Evolutionary conservation across 2,797 vertebrate genomes (phyloP).

Genomic region (Neopelma chrysocephalum): DNA sequence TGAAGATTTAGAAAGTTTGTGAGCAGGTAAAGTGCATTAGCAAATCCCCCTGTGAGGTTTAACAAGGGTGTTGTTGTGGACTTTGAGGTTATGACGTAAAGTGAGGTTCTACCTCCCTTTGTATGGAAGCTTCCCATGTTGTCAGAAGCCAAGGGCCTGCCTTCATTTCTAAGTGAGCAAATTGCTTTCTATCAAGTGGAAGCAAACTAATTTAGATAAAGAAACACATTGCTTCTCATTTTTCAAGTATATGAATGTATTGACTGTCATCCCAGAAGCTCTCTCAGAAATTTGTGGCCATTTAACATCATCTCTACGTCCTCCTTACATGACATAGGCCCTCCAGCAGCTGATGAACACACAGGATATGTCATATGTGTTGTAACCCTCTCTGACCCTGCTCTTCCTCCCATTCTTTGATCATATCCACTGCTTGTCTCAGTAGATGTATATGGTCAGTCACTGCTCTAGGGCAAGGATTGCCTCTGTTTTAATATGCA

Average conservation of each 20-base stretch:
- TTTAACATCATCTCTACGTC: not conserved
- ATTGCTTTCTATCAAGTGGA: not conserved
- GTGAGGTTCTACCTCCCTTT: not conserved
- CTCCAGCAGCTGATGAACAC: not conserved
- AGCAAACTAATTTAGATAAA: not conserved
- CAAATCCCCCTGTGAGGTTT: not conserved
- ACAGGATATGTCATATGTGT: not conserved
- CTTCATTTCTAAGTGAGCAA: not conserved
- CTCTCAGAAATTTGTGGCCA: not conserved
- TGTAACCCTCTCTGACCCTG: not conserved
- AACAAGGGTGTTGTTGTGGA: not conserved
- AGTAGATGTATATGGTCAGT: not conserved
- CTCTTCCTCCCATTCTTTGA: not conserved
- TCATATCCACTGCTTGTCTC: not conserved
- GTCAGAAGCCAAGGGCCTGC: not conserved
- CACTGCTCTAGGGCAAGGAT: not conserved
- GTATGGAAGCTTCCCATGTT: not conserved
- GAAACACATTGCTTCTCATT: not conserved
- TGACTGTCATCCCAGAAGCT: not conserved
- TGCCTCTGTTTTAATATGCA: not conserved
- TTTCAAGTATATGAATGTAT: not conserved
- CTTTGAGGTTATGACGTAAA: not conserved
- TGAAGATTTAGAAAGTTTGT: not conserved
- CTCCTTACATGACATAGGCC: not conserved
- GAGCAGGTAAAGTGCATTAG: constrained; percentile 9